Conservation (phyloP, 2,888 invertebrate genomes). For the Glaucopsyche alexis region DNA sequence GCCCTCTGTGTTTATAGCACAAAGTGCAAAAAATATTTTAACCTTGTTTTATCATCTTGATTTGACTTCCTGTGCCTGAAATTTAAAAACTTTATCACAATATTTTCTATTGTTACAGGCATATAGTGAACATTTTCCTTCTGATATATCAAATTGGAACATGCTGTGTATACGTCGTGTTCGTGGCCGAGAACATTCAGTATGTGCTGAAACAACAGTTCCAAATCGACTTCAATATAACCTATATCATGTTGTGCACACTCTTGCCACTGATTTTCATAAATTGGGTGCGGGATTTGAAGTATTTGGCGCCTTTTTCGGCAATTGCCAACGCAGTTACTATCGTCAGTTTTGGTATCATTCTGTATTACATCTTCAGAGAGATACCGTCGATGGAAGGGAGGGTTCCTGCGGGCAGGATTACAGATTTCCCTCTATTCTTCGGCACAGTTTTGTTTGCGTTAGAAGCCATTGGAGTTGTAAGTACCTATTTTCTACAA, state of each 20-base stretch:
- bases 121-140: slow-evolving; percentile 86
- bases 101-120: slow-evolving; percentile 69
- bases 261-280: slow-evolving; percentile 87
- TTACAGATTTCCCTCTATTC: slow-evolving; percentile 90
- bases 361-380: slow-evolving; percentile 91
- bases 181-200: slow-evolving; percentile 93
- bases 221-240: slow-evolving; percentile 72
- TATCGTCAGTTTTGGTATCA: slow-evolving; percentile 89
- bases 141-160: slow-evolving; percentile 96
- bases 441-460: slow-evolving; percentile 98
- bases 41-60: no score
- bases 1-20: no score
- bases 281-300: slow-evolving; percentile 91
- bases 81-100: no score
- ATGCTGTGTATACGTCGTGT: slow-evolving; percentile 97
- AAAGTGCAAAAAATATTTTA: no score
- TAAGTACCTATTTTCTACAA: slow-evolving; percentile 70
- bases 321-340: slow-evolving; percentile 93
- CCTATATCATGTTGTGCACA: slow-evolving; percentile 85
- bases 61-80: no score
- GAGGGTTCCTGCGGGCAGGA: slow-evolving; percentile 81
- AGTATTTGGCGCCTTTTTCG: slow-evolving; percentile 93
- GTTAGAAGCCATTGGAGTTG: slow-evolving; percentile 95
- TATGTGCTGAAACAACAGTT: slow-evolving; percentile 81
- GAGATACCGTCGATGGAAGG: slow-evolving; percentile 83